Evolutionary conservation across 2,797 vertebrate genomes (phyloP), one percentile per base, ranked within the genome.

Genomic region (Cossypha dichroa): DNA sequence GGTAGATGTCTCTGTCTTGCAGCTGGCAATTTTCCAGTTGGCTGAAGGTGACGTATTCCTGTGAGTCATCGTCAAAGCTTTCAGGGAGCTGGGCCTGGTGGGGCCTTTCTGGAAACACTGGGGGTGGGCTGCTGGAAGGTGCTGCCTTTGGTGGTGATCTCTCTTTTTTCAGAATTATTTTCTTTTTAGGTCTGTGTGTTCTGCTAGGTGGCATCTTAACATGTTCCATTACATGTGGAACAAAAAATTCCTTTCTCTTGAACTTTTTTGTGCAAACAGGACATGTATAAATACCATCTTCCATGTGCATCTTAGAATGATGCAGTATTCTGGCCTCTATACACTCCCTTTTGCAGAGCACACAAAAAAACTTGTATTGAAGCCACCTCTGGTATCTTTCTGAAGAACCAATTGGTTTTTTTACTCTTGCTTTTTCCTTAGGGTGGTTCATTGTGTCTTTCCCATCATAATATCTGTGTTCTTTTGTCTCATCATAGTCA

Each of bases 231-330:
- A 99, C 97, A 72, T 99, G 99, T 33, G 98, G 97, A 52, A 99
- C 98, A 45, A 99, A 99, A n/a, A 99, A 97, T 68, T 99, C 98
- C 93, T 99, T 99, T 95, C 97, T 99, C 92, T 98, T 98, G 83
- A 99, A 99, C 75, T 98, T 99, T 88, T 98, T 98, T 93, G 99
- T 97, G 94, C 99, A 99, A 77, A 99, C 97, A 0, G 99, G 99
- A 91, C 99, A 99, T 0, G 98, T 99, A 84, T 99, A 99, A 94
- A 98, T 74, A 21, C 98, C 98, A 55, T 99, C 98, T 88, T 98
- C 97, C 91, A 98, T 98, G 31, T 99, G 99, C 98, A 99, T 99
- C 98, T 99, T 99, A 36, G 99, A 99, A 97, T 99, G 99, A 95
- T 99, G 99, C 89, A 99, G 93, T 73, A 99, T 98, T 88, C 99